phyloP scores from a whole-genome alignment of 1,140 invertebrate species.

The Aethina tumida region DNA sequence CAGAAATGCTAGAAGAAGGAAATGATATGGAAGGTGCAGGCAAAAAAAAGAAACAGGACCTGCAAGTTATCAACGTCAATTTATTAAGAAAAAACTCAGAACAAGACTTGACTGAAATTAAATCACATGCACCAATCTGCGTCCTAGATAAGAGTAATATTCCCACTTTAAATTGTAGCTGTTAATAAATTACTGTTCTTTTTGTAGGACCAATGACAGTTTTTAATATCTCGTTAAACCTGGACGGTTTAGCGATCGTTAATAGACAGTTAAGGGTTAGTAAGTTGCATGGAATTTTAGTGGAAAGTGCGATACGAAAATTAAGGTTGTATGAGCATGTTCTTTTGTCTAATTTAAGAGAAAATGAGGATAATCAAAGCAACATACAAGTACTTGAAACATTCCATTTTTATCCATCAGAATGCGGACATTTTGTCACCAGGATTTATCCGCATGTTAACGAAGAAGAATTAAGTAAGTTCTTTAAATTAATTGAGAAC shows the following conservation, averaged over 20 bases:
- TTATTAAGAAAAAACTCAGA: slow-evolving; percentile 37
- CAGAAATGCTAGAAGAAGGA: slow-evolving; percentile 42
- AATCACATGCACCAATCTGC: slow-evolving; percentile 31
- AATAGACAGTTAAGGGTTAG: slow-evolving; percentile 49
- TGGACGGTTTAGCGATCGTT: slow-evolving; percentile 63
- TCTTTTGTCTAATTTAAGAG: slow-evolving; percentile 24
- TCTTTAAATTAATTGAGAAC: slow-evolving; percentile 9
- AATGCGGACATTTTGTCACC: slow-evolving; percentile 65
- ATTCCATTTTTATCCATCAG: slow-evolving; percentile 51
- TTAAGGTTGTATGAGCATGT: slow-evolving; percentile 49
- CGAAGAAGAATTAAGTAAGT: slow-evolving; percentile 41
- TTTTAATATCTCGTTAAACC: slow-evolving; percentile 47
- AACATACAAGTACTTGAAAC: slow-evolving; percentile 39
- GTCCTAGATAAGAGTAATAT: slow-evolving; percentile 32
- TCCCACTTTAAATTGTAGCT: slow-evolving; percentile 12
- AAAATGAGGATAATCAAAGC: slow-evolving; percentile 6
- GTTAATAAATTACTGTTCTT: slow-evolving; percentile 13
- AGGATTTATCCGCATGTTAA: slow-evolving; percentile 53
- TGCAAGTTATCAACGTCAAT: slow-evolving; percentile 34
- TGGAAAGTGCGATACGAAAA: slow-evolving; percentile 60
- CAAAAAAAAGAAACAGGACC: slow-evolving; percentile 39
- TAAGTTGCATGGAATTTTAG: slow-evolving; percentile 58
- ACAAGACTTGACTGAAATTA: slow-evolving; percentile 15
- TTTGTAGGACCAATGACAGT: slow-evolving; percentile 37
- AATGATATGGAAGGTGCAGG: slow-evolving; percentile 29